Conservation (phyloP, 2,888 invertebrate species). For the Zaprionus bogoriensis region DNA sequence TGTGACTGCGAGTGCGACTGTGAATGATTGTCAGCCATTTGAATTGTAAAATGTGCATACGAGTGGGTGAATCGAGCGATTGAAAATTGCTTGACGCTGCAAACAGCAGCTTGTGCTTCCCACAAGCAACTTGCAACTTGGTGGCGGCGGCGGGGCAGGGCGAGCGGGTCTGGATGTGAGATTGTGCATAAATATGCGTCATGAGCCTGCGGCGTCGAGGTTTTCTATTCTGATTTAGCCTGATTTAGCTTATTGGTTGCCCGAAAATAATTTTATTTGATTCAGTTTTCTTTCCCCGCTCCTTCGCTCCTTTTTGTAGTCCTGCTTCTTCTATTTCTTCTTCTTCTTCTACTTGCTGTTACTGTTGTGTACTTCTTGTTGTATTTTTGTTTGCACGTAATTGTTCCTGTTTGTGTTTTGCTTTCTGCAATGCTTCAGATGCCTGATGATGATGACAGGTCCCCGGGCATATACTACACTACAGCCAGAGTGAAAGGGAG, state of each 20-base stretch:
- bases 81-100: constrained; percentile 24
- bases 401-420: constrained; percentile 59
- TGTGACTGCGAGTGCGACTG: constrained; percentile 20
- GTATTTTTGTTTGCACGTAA: constrained; percentile 50
- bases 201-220: constrained; percentile 49
- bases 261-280: constrained; percentile 8
- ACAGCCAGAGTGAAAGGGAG: constrained; percentile 1
- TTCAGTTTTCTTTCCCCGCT: too few species aligned
- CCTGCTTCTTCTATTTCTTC: constrained; percentile 6
- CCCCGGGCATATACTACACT: constrained; percentile 37
- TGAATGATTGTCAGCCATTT: constrained; percentile 48
- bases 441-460: constrained; percentile 40
- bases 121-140: too few species aligned
- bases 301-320: too few species aligned
- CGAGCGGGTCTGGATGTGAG: background rate
- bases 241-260: constrained; percentile 59
- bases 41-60: constrained; percentile 59
- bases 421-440: constrained; percentile 9
- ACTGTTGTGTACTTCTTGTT: constrained; percentile 12
- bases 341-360: constrained; percentile 3
- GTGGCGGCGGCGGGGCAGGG: background rate
- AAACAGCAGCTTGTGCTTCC: background rate
- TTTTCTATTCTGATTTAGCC: constrained; percentile 57
- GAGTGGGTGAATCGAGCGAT: constrained; percentile 41
- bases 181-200: constrained; percentile 43